A percentile compares a stretch with the other conserved stretches of the same genome.
phyloP scores from a whole-genome alignment of 1,140 invertebrate species.

The Macrosteles quadrilineatus region DNA sequence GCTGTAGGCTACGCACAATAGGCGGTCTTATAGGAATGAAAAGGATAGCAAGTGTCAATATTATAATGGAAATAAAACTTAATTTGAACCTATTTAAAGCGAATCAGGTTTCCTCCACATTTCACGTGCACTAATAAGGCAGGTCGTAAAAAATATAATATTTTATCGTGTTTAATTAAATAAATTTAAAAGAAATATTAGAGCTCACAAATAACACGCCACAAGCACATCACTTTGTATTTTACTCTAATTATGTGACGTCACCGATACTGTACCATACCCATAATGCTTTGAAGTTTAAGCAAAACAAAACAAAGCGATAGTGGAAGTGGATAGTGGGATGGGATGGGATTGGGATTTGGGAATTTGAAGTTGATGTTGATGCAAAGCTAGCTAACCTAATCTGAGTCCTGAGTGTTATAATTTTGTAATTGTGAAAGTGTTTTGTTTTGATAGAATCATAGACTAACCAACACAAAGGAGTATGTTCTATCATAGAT shows the following conservation, averaged over 20 bases:
- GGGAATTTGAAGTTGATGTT: too few species aligned
- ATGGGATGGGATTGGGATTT: too few species aligned
- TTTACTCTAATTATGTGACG: constrained; percentile 75
- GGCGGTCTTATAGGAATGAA: constrained; percentile 45
- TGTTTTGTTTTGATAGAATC: too few species aligned
- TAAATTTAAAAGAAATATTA: constrained; percentile 51
- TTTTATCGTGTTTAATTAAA: too few species aligned
- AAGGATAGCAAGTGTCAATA: constrained; percentile 37
- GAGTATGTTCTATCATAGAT: too few species aligned
- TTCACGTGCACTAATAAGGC: too few species aligned
- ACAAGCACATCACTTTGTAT: constrained; percentile 72
- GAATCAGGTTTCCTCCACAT: neutral
- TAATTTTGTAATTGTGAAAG: too few species aligned
- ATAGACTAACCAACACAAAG: too few species aligned
- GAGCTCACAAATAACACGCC: constrained; percentile 60
- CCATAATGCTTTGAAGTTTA: constrained; percentile 47
- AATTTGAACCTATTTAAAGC: neutral
- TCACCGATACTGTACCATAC: constrained; percentile 58
- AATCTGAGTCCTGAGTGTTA: too few species aligned
- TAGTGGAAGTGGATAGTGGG: too few species aligned
- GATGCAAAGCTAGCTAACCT: too few species aligned
- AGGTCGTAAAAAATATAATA: too few species aligned
- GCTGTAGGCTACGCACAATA: constrained; percentile 33
- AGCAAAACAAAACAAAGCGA: constrained; percentile 36
- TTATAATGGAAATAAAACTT: constrained; percentile 27